Evolutionary conservation across 2,888 invertebrate genomes (phyloP).

Genomic region (Diaprepes abbreviatus): DNA sequence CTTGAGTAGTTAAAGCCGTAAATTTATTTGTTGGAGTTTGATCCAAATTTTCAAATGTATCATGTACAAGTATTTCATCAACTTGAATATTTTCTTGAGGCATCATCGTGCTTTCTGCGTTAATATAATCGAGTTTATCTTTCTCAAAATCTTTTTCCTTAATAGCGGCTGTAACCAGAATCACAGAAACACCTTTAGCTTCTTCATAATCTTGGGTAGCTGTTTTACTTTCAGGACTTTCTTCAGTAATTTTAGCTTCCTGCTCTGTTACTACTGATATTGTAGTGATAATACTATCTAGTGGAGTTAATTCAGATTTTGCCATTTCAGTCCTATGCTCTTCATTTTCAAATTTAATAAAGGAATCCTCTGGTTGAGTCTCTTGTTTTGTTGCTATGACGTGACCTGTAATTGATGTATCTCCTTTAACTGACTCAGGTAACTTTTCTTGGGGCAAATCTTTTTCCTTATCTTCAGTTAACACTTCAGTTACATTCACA

Average conservation of each 20-base stretch:
- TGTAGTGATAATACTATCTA: conserved; percentile 72
- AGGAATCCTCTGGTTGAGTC: conserved; percentile 68
- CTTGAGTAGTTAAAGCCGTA: conserved; percentile 70
- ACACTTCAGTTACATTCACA: conserved; percentile 73
- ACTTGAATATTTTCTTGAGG: conserved; percentile 71
- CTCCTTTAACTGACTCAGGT: conserved; percentile 70
- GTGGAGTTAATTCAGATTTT: conserved; percentile 62
- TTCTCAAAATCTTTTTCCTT: conserved; percentile 71
- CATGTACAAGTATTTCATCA: conserved; percentile 71
- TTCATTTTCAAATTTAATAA: conserved; percentile 58
- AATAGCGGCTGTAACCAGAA: conserved; percentile 71
- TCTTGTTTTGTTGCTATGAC: conserved; percentile 74
- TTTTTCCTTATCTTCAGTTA: conserved; percentile 70
- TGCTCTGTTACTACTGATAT: conserved; percentile 73
- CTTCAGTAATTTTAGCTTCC: conserved; percentile 69
- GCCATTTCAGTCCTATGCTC: conserved; percentile 53
- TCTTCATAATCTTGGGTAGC: conserved; percentile 70
- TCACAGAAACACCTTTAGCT: conserved; percentile 72
- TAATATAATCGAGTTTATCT: conserved; percentile 52
- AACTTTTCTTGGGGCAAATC: conserved; percentile 64
- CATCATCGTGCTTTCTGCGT: conserved; percentile 59
- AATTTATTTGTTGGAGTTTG: conserved; percentile 65
- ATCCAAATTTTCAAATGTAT: conserved; percentile 70
- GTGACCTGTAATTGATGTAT: conserved; percentile 69
- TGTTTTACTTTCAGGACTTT: conserved; percentile 67